Evolutionary conservation across 2,888 invertebrate species (phyloP).

Genomic region (Agrenia bidenticulata): DNA sequence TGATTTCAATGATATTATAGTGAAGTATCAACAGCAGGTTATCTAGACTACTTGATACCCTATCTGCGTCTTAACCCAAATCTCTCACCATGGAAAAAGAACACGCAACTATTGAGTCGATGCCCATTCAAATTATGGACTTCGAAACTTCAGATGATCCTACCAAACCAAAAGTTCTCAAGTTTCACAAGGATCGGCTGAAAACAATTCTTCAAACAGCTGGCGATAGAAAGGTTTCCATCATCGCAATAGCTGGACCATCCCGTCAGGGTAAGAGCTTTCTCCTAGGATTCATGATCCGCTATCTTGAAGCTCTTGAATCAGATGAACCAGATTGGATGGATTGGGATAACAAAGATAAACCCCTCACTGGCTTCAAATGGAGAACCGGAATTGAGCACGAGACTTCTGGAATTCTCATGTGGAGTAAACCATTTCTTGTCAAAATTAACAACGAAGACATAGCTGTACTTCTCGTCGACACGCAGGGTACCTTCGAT

Average conservation of each 20-base stretch:
- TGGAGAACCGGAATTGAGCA: conserved; percentile 52
- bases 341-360: conserved; percentile 23
- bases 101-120: not conserved
- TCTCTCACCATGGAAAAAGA: not conserved
- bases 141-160: not conserved
- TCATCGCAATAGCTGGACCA: conserved; percentile 52
- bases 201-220: conserved; percentile 11
- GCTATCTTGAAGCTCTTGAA: conserved; percentile 50
- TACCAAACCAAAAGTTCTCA: not conserved
- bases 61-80: not conserved
- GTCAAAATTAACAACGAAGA: conserved; percentile 53
- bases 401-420: conserved; percentile 55
- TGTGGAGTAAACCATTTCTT: conserved; percentile 56
- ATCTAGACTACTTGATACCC: not conserved
- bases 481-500: conserved; percentile 48
- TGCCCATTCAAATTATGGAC: conserved; percentile 2
- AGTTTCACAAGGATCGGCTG: conserved; percentile 18
- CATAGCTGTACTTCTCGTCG: conserved; percentile 39
- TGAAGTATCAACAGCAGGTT: too few species aligned
- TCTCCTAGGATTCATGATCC: conserved; percentile 48
- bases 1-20: too few species aligned
- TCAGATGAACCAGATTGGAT: conserved; percentile 40
- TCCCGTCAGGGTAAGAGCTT: conserved; percentile 53
- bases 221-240: conserved; percentile 19
- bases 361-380: conserved; percentile 13